Evolutionary conservation across 2,797 vertebrate genomes (phyloP).

Genomic region (Brachyrhaphis roseni): DNA sequence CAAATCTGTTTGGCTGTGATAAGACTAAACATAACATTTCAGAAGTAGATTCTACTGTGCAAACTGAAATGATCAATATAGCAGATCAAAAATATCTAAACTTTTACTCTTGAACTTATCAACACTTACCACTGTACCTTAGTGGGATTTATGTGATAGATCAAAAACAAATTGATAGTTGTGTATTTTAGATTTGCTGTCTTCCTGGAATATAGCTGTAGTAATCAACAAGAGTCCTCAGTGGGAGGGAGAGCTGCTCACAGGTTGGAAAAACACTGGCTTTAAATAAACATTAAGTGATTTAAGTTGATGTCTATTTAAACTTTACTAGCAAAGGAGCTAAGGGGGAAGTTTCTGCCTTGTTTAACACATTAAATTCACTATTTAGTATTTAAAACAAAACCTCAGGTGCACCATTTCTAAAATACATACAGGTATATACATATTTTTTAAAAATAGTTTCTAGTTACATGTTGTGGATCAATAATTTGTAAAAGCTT

Average conservation of each 20-base stretch:
- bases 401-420: background rate
- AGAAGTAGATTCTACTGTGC: background rate
- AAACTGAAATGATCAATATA: background rate
- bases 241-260: background rate
- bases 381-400: background rate
- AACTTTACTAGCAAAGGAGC: background rate
- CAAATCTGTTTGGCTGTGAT: conserved; percentile 13
- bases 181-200: background rate
- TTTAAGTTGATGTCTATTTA: background rate
- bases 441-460: background rate
- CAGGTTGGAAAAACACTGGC: background rate
- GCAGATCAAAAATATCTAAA: background rate
- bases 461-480: background rate
- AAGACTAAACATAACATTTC: background rate
- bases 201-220: background rate
- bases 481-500: background rate
- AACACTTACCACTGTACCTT: background rate
- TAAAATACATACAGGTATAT: background rate
- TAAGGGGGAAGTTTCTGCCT: background rate
- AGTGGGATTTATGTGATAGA: background rate
- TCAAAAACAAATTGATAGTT: background rate
- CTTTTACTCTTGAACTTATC: background rate
- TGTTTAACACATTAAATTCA: background rate
- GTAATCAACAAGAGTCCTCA: background rate
- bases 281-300: background rate